phyloP scores from a whole-genome alignment of 1,140 invertebrate species.

The Ceratoteleas bidentatus region DNA sequence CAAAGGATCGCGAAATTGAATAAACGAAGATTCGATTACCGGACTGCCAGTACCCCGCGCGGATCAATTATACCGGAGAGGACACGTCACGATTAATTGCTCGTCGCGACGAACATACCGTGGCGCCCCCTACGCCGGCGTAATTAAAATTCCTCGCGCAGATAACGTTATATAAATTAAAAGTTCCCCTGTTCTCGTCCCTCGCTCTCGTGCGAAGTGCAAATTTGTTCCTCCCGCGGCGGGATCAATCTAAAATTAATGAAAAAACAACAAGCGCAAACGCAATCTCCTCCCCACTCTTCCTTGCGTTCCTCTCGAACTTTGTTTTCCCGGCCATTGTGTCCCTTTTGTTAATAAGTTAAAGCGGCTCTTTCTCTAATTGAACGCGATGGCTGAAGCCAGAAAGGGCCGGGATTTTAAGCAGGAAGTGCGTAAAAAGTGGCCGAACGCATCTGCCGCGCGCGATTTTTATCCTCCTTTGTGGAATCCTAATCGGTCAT shows the following conservation, averaged over 20 bases:
- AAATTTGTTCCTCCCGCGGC: conserved; percentile 48
- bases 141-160: conserved; percentile 73
- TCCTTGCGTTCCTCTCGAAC: neutral
- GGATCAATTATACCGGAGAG: conserved; percentile 6
- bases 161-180: conserved; percentile 74
- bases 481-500: conserved; percentile 66
- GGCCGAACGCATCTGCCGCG: conserved; percentile 52
- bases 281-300: conserved; percentile 35
- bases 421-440: conserved; percentile 54
- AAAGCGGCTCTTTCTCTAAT: neutral
- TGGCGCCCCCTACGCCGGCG: conserved; percentile 26
- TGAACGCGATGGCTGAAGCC: neutral
- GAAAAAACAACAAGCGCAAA: conserved; percentile 77
- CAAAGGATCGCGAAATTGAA: conserved; percentile 43
- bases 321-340: too few species aligned
- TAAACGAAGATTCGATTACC: conserved; percentile 36
- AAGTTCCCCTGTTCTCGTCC: conserved; percentile 57
- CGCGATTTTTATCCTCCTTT: conserved; percentile 55
- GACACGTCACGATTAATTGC: conserved; percentile 21
- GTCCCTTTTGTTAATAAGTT: too few species aligned
- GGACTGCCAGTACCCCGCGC: conserved; percentile 2
- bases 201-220: conserved; percentile 33
- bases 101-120: conserved; percentile 33
- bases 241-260: conserved; percentile 75
- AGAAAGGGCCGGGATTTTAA: conserved; percentile 30